Base-by-base conservation (phyloP, 1,140 invertebrate species). In the Triops longicaudatus region DNA sequence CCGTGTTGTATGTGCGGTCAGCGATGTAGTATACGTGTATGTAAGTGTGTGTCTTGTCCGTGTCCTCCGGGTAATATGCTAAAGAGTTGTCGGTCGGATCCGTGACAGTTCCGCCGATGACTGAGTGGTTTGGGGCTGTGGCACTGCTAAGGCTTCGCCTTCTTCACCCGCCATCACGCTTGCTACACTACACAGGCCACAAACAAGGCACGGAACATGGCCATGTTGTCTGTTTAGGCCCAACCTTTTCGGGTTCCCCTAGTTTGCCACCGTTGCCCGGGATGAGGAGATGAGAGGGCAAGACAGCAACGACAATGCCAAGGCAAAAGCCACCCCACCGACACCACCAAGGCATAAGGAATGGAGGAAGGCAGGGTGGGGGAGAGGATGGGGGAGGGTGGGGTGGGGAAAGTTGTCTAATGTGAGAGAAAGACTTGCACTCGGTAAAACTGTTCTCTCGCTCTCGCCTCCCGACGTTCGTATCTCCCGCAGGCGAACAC, bases 51-150 rank as follows among this genome's bases (percentile, higher is more conserved):
- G 50, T 63, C 50, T 63, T 63, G 50, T 63, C 50, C 50, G 50
- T 63, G 50, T 63, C 50, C 50, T 63, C 50, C 50, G 50, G 50
- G 50, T 9, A 63, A 63, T 63, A 63, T 63, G 50, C 50, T 63
- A 63, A 63, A 63, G 50, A 63, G 50, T 63, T 63, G 50, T 63
- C 50, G 50, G 50, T 63, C 50, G 50, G 50, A 63, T 63, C 50
- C 50, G 50, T 63, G 50, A 63, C 50, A 63, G 50, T 63, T 63
- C 50, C 50, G 50, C 50, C 50, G 50, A 63, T 63, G 50, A 63
- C 50, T 63, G 50, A 63, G 50, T 63, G 50, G 50, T 63, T 63
- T 63, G 50, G 50, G 50, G 50, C 50, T 63, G 50, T 63, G 50
- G 50, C 50, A 63, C 50, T 63, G 50, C 50, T 63, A 63, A 63